Evolutionary conservation across 2,888 invertebrate species (phyloP).

Genomic region (Aspidapion aeneum): DNA sequence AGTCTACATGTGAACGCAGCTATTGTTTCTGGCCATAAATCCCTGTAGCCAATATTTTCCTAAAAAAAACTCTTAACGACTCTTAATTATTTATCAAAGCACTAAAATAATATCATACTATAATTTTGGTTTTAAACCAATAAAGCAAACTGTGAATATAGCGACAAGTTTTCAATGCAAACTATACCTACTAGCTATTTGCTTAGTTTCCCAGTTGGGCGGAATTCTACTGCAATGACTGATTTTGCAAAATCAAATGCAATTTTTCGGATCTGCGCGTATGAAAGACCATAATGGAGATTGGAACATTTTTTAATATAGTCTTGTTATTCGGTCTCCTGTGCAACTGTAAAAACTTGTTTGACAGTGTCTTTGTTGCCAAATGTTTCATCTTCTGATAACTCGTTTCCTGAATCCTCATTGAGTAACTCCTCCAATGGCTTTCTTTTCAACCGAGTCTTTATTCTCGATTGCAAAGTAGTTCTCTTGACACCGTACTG

Average conservation of each 20-base stretch:
- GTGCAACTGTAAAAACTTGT: conserved; percentile 11
- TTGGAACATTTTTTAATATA: conserved; percentile 18
- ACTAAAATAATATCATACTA: not conserved
- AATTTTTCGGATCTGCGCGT: conserved; percentile 12
- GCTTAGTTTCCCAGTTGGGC: conserved; percentile 20
- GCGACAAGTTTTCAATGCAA: not conserved
- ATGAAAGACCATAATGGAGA: conserved; percentile 19
- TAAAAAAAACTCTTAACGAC: conserved; percentile 2
- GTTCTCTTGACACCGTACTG: too few relatives aligned
- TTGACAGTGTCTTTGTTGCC: not conserved
- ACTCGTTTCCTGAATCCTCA: conserved; percentile 10
- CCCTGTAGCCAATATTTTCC: conserved; percentile 18
- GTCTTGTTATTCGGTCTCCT: conserved; percentile 9
- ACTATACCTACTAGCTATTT: conserved; percentile 12
- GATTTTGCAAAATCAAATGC: conserved; percentile 20
- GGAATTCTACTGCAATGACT: conserved; percentile 16
- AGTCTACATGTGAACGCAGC: too few relatives aligned
- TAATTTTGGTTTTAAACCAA: not conserved
- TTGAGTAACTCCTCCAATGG: conserved; percentile 7
- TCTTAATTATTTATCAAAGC: not conserved
- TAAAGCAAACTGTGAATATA: not conserved
- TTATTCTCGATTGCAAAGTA: conserved; percentile 9
- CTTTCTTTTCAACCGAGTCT: conserved; percentile 10
- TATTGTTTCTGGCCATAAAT: conserved; percentile 13
- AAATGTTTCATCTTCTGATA: not conserved